Evolutionary conservation across 2,797 vertebrate species (phyloP), one percentile per base, ranked within the genome.

Genomic region (Selene dorsalis): DNA sequence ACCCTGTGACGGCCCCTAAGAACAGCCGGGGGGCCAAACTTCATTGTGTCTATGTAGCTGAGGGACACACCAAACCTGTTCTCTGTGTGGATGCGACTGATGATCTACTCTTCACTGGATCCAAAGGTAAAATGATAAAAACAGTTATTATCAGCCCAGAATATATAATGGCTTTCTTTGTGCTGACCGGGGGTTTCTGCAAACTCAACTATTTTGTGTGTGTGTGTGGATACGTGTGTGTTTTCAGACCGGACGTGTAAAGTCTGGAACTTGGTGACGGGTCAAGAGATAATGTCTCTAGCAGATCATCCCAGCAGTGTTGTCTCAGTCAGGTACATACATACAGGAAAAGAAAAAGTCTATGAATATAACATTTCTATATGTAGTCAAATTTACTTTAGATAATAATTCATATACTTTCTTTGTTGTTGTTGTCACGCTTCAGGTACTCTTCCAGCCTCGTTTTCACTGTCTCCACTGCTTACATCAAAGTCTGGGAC

Each of bases 221-320:
- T 70, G 52, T 52, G 50, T 24, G 38, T 62, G n/a, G n/a, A n/a
- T n/a, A n/a, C n/a, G 24, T 62, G 45, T 41, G 1, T 73, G 8
- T 88, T 83, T 74, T 80, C 90, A 99, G 98, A 99, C 84, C 96
- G 97, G 14, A 97, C 96, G 4, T 99, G 98, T 91, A 99, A 99
- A 94, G 97, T 99, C 20, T 99, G 98, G 98, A 99, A 99, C 91
- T 92, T 99, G 78, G 98, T 99, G 82, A 99, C 98, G 1, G 98
- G 98, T 72, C 98, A 99, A 88, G 98, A 99, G 93, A 99, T 99
- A 79, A 99, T 99, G 98, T 98, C 98, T 68, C 92, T 99, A 12
- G 96, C 96, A 2, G 95, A 97, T 79, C 98, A 99, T 85, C 97
- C 96, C 73, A 98, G 97, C 93, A 99, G 97, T 1, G 97, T 99